These are phyloP conservation scores for Phyllotreta striolata DNA, from an alignment of 2,888 invertebrate genomes.

Conservation along the genomic window DNA sequence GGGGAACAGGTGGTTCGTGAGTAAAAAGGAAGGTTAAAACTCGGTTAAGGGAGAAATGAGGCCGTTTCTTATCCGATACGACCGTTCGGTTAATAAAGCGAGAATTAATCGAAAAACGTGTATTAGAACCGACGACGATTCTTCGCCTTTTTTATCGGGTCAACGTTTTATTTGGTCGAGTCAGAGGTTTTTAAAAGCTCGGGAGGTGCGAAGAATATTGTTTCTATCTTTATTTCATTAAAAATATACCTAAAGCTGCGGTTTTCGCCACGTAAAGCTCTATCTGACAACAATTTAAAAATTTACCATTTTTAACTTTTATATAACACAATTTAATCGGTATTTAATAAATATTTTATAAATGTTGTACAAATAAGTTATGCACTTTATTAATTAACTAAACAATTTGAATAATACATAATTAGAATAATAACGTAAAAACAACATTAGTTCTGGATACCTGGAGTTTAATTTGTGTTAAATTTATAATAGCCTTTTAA, in stretches of 20 bases:
- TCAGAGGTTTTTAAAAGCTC: not conserved
- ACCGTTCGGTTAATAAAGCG: constrained; percentile 38
- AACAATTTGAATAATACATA: too few species aligned
- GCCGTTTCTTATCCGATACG: constrained; percentile 39
- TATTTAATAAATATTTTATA: too few species aligned
- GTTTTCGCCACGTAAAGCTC: constrained; percentile 8
- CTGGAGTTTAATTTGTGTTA: too few species aligned
- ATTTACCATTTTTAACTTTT: too few species aligned
- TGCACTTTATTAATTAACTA: too few species aligned
- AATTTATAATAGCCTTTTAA: too few species aligned
- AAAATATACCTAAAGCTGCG: constrained; percentile 12
- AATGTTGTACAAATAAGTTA: too few species aligned
- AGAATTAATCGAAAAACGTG: constrained; percentile 39
- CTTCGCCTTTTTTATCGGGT: constrained; percentile 29
- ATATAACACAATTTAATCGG: too few species aligned
- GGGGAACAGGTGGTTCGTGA: constrained; percentile 30
- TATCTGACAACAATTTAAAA: constrained; percentile 21
- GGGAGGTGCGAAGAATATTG: too few species aligned
- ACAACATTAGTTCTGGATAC: too few species aligned
- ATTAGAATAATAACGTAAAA: too few species aligned
- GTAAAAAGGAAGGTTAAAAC: constrained; percentile 25
- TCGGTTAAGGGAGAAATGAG: constrained; percentile 33
- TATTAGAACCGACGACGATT: constrained; percentile 33
- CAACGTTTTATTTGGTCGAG: constrained; percentile 26
- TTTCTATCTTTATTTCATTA: too few species aligned